Evolutionary conservation across 2,888 invertebrate species (phyloP).

Genomic region (Tupiocoris notatus): DNA sequence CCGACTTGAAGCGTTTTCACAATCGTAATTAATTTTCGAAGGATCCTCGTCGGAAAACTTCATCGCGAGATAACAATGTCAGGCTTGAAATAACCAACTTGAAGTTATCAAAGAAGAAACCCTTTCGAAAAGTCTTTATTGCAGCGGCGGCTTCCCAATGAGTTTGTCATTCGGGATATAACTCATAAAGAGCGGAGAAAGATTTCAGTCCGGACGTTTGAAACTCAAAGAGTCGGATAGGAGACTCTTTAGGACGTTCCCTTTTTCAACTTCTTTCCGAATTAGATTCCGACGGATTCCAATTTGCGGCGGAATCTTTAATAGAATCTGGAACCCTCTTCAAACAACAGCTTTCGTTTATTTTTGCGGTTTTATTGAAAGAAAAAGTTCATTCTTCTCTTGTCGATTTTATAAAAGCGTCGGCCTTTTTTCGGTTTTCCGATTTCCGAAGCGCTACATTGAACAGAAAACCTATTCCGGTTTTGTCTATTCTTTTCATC

Average conservation of each 20-base stretch:
- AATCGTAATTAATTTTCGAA: neutral
- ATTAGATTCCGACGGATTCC: conserved; percentile 30
- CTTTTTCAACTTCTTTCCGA: conserved; percentile 19
- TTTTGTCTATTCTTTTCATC: too few relatives aligned
- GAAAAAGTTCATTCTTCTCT: neutral
- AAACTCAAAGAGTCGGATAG: neutral
- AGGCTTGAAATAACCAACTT: neutral
- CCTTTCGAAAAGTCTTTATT: conserved; percentile 16
- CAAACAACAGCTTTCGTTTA: conserved; percentile 17
- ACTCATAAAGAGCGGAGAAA: conserved; percentile 22
- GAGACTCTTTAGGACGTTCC: conserved; percentile 4
- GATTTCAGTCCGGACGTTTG: conserved; percentile 3
- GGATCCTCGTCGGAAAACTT: neutral
- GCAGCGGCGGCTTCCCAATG: conserved; percentile 7
- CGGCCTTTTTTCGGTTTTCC: too few relatives aligned
- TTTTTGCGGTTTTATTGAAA: too few relatives aligned
- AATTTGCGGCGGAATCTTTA: conserved; percentile 28
- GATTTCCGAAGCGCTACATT: too few relatives aligned
- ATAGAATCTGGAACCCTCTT: conserved; percentile 26
- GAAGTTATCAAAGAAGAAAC: neutral
- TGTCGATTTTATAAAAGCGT: too few relatives aligned
- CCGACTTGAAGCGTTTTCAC: too few relatives aligned
- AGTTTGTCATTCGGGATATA: conserved; percentile 34
- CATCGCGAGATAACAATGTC: neutral
- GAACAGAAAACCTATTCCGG: too few relatives aligned